phyloP scores from a whole-genome alignment of 1,140 invertebrate genomes.

The Eumaeus atala region DNA sequence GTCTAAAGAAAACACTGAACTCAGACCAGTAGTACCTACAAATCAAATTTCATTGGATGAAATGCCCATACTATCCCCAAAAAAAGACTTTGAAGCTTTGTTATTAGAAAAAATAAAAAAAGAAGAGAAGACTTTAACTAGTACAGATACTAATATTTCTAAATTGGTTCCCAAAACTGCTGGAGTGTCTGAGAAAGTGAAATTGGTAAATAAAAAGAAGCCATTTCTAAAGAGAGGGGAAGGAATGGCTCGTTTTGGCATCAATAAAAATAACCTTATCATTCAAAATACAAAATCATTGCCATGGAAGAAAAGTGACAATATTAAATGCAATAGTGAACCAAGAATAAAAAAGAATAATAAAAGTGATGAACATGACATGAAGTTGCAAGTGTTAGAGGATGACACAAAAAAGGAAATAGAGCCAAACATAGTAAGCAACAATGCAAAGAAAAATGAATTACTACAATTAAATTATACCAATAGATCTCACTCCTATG shows the following conservation, averaged over 20 bases:
- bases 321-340: slow-evolving; percentile 19
- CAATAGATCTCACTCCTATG: too few relatives aligned
- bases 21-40: slow-evolving; percentile 12
- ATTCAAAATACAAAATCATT: slow-evolving; percentile 61
- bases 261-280: slow-evolving; percentile 47
- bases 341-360: slow-evolving; percentile 15
- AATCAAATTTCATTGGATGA: slow-evolving; percentile 61
- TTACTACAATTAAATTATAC: too few relatives aligned
- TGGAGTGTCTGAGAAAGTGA: not conserved
- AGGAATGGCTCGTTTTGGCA: slow-evolving; percentile 55
- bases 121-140: slow-evolving; percentile 26
- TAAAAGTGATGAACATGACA: slow-evolving; percentile 5
- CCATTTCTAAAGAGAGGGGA: slow-evolving; percentile 54
- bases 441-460: not conserved
- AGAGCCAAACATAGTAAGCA: not conserved
- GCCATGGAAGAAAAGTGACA: slow-evolving; percentile 46
- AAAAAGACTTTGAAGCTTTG: slow-evolving; percentile 57
- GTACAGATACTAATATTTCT: slow-evolving; percentile 19
- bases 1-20: not conserved
- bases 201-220: slow-evolving; percentile 26
- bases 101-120: slow-evolving; percentile 49
- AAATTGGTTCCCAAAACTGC: slow-evolving; percentile 14
- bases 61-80: slow-evolving; percentile 60
- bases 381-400: not conserved
- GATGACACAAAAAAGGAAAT: not conserved